Base-by-base conservation (phyloP, 2,113 vertebrate genomes). In the Cervus canadensis region DNA sequence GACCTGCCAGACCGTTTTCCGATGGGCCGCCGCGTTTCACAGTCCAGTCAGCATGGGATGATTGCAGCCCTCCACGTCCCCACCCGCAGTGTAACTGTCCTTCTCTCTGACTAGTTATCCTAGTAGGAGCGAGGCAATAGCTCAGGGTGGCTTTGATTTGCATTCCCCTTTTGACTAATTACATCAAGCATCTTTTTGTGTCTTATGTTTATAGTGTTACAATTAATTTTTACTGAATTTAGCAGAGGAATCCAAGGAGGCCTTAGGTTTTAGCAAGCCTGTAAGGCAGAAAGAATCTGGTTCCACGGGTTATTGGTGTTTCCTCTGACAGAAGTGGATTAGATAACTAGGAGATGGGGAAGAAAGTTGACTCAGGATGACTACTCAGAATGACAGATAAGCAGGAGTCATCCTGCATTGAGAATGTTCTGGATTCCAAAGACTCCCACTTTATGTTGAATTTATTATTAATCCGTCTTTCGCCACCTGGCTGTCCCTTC, bases 181-280 rank as follows among this genome's bases (percentile, higher is more conserved):
- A 36, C 13, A 26, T 14, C 45, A 86, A 82, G 43, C 19, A 23
- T 78, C 81, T 74, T 90, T 85, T 59, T 87, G 17, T 52, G 25
- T 89, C 83, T 67, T 89, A 48, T 67, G 86, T 94, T 56, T 86
- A 81, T 57, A 76, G 33, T 43, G 16, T 81, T 81, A 7, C n/a
- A 76, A 2, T 74, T 94, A 19, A 43, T 40, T 71, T 93, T 91
- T 85, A 40, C 79, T 48, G 21, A 45, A 54, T 88, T 76, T 94
- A 91, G 56, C 16, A 71, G 30, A 71, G 45, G 54, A 26, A 43
- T 79, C 50, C 56, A 60, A 48, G 33, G 33, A 30, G 54, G n/a
- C 48, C 79, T 67, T 54, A 50, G 94, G 26, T 67, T 87, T 81
- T 74, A 85, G 86, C 74, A 81, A 45, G 52, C 9, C 13, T 52